Evolutionary conservation across 2,797 vertebrate genomes (phyloP).

Genomic region (Megaceryle alcyon): DNA sequence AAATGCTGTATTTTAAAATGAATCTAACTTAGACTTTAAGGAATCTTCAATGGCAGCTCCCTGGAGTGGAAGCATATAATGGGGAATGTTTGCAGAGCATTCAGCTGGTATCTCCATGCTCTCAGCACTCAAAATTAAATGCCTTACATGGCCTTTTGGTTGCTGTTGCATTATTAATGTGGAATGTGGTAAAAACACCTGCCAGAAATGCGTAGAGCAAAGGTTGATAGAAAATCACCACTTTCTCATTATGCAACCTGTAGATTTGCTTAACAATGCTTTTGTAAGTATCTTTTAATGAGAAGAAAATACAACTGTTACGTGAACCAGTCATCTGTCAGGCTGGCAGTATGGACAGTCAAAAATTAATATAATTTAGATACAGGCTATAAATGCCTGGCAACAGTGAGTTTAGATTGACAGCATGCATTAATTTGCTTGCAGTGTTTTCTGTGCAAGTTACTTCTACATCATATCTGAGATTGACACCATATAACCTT

Average conservation of each 20-base stretch:
- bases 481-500: background rate
- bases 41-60: conserved; percentile 32
- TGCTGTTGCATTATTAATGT: conserved; percentile 31
- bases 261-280: background rate
- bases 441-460: background rate
- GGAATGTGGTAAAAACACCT: conserved; percentile 16
- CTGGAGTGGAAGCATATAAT: background rate
- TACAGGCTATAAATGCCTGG: background rate
- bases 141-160: conserved; percentile 42
- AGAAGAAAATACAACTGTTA: background rate
- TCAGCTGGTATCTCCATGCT: background rate
- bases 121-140: conserved; percentile 35
- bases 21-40: conserved; percentile 24
- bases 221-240: background rate
- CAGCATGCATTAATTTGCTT: background rate
- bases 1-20: conserved; percentile 1
- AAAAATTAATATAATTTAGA: conserved; percentile 36
- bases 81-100: conserved; percentile 25
- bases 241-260: background rate
- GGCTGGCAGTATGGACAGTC: background rate
- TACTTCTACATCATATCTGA: background rate
- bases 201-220: conserved; percentile 1
- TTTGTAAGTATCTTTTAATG: conserved; percentile 13
- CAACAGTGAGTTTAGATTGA: conserved; percentile 36
- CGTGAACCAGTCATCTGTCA: conserved; percentile 6